Evolutionary conservation across 1,140 invertebrate genomes (phyloP).

Genomic region (Halesus radiatus): DNA sequence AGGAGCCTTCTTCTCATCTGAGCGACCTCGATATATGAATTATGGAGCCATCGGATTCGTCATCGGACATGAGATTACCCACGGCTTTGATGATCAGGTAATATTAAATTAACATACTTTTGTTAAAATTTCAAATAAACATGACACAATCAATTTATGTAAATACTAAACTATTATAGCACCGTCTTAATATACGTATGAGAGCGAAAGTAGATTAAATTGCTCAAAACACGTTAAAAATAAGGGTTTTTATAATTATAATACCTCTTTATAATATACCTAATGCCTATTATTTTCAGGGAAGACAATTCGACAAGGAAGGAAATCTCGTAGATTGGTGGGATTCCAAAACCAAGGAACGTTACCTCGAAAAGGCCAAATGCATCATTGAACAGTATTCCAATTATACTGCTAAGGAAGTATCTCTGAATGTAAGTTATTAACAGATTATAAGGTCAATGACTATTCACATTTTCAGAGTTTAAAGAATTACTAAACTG

Average conservation of each 20-base stretch:
- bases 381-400: slow-evolving; percentile 93
- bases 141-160: too few relatives aligned
- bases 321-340: slow-evolving; percentile 92
- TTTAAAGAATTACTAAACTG: too few relatives aligned
- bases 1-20: slow-evolving; percentile 87
- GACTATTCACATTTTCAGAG: too few relatives aligned
- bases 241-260: too few relatives aligned
- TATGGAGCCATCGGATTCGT: slow-evolving; percentile 93
- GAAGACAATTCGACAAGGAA: slow-evolving; percentile 90
- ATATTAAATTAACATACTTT: neutral
- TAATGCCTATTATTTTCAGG: slow-evolving; percentile 61
- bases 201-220: too few relatives aligned
- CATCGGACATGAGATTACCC: slow-evolving; percentile 94
- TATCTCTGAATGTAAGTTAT: slow-evolving; percentile 77
- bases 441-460: too few relatives aligned
- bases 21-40: slow-evolving; percentile 91
- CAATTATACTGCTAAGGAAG: slow-evolving; percentile 82
- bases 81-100: slow-evolving; percentile 91
- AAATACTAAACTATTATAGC: too few relatives aligned
- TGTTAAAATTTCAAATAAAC: too few relatives aligned
- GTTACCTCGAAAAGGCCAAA: slow-evolving; percentile 82
- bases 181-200: too few relatives aligned
- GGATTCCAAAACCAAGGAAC: slow-evolving; percentile 80
- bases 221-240: too few relatives aligned
- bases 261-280: too few relatives aligned